Base-by-base conservation (phyloP, 2,797 vertebrate species). In the Petrocephalus schoutedeni region DNA sequence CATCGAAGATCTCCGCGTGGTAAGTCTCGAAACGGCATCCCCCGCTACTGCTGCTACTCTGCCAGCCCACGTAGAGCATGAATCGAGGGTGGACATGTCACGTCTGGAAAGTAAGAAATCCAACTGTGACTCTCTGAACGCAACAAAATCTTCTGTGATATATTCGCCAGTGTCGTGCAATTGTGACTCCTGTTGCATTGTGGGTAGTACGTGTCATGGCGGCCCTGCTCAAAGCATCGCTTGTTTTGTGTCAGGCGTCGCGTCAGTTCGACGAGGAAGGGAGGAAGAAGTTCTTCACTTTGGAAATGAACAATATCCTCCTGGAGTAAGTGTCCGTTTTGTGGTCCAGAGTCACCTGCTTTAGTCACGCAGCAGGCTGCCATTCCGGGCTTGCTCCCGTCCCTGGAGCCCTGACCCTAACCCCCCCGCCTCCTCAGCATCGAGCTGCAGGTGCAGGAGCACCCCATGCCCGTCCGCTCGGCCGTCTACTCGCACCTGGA, bases 221-320 rank as follows among this genome's bases (percentile, higher is more conserved):
- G 45, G 6, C 71, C 3, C 56, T 57, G 12, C 56, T 74, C 36
- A 41, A 74, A 41, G 36, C 71, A n/a, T 45, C 7, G 16, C 83
- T 6, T n/a, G 5, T 57, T 21, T 41, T 45, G 74, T 87, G 89
- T 85, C 93, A 99, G 98, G 98, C 98, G 3, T 98, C 98, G 89
- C 98, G 98, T 91, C 96, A 97, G 94, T 98, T 98, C 92, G 98
- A 99, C 91, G 95, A 97, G 94, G 98, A 99, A 94, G 98, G 98
- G 92, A 97, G 98, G 90, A 99, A 99, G 95, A 99, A 99, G 91
- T 99, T 99, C 95, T 99, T 99, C 94, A 99, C 98, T 0, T 95
- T 98, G 94, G 98, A 99, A 93, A 99, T 99, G 97, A 99, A 99
- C 96, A 99, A 98, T 96, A 99, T 99, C 95, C 96, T 99, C 28